These are phyloP conservation scores for Turdus rufiventris DNA, from an alignment of 2,113 vertebrate species.

Conservation along the genomic window DNA sequence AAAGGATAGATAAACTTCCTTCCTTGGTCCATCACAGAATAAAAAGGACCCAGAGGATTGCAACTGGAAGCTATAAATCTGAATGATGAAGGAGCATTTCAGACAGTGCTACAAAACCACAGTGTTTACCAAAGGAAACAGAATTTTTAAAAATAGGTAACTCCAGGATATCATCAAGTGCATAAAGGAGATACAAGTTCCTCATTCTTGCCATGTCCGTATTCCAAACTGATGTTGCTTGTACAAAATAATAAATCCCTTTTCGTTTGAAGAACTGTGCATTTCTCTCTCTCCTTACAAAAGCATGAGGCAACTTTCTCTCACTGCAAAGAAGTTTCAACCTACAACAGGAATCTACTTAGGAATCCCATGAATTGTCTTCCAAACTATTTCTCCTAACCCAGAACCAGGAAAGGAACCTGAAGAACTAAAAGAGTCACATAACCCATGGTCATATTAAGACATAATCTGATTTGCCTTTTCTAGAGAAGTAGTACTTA, in stretches of 20 bases:
- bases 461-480: background rate
- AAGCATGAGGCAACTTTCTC: background rate
- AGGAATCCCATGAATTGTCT: background rate
- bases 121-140: conserved; percentile 41
- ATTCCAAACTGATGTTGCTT: background rate
- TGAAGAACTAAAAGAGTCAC: background rate
- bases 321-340: background rate
- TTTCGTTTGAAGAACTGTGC: background rate
- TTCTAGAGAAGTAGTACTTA: background rate
- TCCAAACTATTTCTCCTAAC: background rate
- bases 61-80: conserved; percentile 29
- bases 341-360: background rate
- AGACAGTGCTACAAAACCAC: background rate
- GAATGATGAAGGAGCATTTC: background rate
- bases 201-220: background rate
- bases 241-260: background rate
- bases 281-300: background rate
- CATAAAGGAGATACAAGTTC: background rate
- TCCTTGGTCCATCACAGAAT: background rate
- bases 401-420: background rate
- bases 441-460: background rate
- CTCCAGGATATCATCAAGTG: background rate
- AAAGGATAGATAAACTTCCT: conserved; percentile 52
- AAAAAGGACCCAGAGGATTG: background rate
- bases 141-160: background rate